A percentile compares a stretch with the other conserved stretches of the same genome.
These are phyloP conservation scores for Lycia hirtaria DNA, from an alignment of 2,888 invertebrate genomes.

Conservation along the genomic window DNA sequence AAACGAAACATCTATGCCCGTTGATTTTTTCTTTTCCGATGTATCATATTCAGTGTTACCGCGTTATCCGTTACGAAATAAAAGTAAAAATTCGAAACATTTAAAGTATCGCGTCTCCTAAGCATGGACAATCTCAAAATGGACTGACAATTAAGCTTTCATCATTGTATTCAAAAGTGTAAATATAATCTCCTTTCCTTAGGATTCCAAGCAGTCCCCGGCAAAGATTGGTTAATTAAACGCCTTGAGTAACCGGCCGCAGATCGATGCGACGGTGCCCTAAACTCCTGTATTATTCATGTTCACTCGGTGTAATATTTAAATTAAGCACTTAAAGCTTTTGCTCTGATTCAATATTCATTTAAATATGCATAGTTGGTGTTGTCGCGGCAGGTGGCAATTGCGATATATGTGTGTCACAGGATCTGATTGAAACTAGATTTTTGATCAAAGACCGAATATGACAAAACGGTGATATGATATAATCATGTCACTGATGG, in stretches of 20 bases:
- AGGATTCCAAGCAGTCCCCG: constrained; percentile 18
- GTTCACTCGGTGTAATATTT: constrained; percentile 60
- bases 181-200: constrained; percentile 17
- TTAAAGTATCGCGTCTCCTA: background rate
- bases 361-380: constrained; percentile 48
- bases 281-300: constrained; percentile 67
- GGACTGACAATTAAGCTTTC: constrained; percentile 18
- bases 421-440: too few relatives aligned
- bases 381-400: constrained; percentile 17
- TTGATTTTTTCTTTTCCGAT: too few relatives aligned
- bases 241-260: constrained; percentile 43
- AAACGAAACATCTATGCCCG: too few relatives aligned
- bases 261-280: constrained; percentile 49
- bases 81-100: background rate
- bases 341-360: constrained; percentile 60
- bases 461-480: too few relatives aligned
- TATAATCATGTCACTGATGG: too few relatives aligned
- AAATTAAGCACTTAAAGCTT: constrained; percentile 63
- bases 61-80: background rate
- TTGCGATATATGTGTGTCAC: constrained; percentile 9
- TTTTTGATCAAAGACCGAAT: too few relatives aligned
- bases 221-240: constrained; percentile 47
- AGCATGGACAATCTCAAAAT: constrained; percentile 10
- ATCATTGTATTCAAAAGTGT: constrained; percentile 17
- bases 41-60: too few relatives aligned